Percentiles rank a stretch among this genome's conserved stretches.
phyloP scores from a whole-genome alignment of 2,888 invertebrate genomes.

The Hydrotaea diabolus region DNA sequence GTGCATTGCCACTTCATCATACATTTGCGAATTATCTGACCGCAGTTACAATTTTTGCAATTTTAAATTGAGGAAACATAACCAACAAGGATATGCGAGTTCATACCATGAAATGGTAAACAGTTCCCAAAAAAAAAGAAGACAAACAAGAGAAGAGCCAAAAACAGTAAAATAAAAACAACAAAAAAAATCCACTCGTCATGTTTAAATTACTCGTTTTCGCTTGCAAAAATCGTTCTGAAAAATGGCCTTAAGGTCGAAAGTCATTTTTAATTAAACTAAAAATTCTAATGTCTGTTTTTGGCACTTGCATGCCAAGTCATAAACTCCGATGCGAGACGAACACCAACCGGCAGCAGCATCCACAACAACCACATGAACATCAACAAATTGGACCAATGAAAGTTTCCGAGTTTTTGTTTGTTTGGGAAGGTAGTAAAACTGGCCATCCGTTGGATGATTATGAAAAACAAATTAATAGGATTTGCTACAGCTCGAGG shows the following conservation, averaged over 20 bases:
- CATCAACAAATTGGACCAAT: constrained; percentile 39
- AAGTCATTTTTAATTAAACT: constrained; percentile 64
- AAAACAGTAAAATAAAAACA: background rate
- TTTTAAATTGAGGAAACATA: too few species aligned
- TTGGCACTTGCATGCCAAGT: constrained; percentile 64
- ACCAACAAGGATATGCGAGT: too few species aligned
- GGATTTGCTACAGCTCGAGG: constrained; percentile 38
- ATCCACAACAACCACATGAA: constrained; percentile 3
- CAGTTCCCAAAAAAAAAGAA: too few species aligned
- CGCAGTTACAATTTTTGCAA: too few species aligned
- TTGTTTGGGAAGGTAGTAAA: background rate
- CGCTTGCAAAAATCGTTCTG: constrained; percentile 40
- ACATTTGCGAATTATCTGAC: too few species aligned
- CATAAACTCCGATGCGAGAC: constrained; percentile 48
- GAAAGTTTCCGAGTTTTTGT: constrained; percentile 11
- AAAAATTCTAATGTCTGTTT: constrained; percentile 60
- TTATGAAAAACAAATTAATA: constrained; percentile 52
- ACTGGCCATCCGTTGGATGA: constrained; percentile 42
- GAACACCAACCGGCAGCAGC: background rate
- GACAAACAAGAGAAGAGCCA: too few species aligned
- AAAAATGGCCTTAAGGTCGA: constrained; percentile 61
- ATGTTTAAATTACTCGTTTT: constrained; percentile 48
- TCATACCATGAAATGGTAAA: too few species aligned
- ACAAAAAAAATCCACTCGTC: constrained; percentile 53
- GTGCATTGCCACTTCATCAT: too few species aligned